Base-by-base conservation (phyloP, 2,113 vertebrate species). In the Piaya cayana region DNA sequence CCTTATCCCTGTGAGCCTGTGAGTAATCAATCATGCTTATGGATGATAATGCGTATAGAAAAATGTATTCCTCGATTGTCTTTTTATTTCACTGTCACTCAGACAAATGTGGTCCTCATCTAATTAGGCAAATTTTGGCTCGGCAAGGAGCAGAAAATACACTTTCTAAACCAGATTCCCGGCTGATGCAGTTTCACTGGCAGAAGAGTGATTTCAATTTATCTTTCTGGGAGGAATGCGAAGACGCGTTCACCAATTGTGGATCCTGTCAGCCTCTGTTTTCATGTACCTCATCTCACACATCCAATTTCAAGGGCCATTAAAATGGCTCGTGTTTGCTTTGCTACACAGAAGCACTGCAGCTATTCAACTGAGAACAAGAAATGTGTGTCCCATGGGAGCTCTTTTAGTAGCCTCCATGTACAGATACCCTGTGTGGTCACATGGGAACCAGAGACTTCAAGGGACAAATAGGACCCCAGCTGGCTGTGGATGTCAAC, bases 401-500 rank as follows among this genome's bases (percentile, higher is more conserved):
- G 32, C 18, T 62, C 53, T 59, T 0, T 4, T 3, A 5, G 22
- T 9, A 21, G 32, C 26, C 7, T 32, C 74, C 1, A 0, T 3
- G 32, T 5, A 16, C 17, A 20, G 65, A 20, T 9, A 13, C 30
- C 37, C 47, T 4, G 15, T 0, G 3, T 5, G 16, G 22, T 64
- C 64, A 11, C n/a, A 4, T 53, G 11, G 77, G 5, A 16, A 30
- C 11, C 1, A 6, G 34, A 16, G 8, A 1, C 6, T 75, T 32
- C 16, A 27, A 67, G 72, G 60, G 47, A 62, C 47, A 55, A 36
- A 62, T 26, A 16, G 6, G 29, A 45, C 22, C 30, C 15, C 7
- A 6, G 15, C 15, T 70, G 39, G 3, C 22, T 12, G 15, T 6
- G 55, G 27, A 13, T 56, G 60, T 9, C 30, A 8, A 9, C 2